Conservation (phyloP, 2,113 vertebrate genomes). For the Chloropsis cyanopogon region DNA sequence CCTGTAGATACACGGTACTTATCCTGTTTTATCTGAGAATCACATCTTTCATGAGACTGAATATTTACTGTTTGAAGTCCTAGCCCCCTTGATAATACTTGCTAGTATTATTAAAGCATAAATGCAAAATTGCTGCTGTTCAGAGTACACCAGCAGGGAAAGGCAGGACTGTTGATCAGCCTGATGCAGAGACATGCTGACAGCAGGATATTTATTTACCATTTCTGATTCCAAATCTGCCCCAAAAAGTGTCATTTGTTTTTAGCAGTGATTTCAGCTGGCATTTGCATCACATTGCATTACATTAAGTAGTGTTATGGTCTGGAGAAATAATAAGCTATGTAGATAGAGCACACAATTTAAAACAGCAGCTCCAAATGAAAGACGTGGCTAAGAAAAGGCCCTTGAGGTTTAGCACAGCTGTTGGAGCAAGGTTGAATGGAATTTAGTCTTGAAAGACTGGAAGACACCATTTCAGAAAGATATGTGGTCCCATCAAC, state of each 20-base stretch:
- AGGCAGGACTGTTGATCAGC: neutral
- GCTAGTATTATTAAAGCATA: neutral
- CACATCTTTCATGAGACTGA: neutral
- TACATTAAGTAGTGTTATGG: neutral
- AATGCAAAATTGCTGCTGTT: neutral
- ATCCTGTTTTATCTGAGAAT: neutral
- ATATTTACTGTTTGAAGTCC: neutral
- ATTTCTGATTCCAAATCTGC: neutral
- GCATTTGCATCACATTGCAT: neutral
- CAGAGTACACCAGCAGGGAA: neutral
- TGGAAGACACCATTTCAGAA: neutral
- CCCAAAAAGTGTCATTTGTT: neutral
- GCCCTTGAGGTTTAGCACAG: neutral
- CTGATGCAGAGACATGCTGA: neutral
- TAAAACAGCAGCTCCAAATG: neutral
- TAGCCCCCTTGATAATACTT: neutral
- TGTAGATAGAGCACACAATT: neutral
- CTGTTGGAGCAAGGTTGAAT: neutral
- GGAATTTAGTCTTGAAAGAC: neutral
- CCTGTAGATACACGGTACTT: neutral
- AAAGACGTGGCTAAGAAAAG: neutral
- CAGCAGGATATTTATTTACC: slow-evolving; percentile 18
- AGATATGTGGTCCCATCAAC: neutral
- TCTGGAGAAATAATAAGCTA: neutral
- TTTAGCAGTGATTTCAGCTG: slow-evolving; percentile 5